Base-by-base conservation (phyloP, 2,113 vertebrate genomes). In the Epinephelus moara region DNA sequence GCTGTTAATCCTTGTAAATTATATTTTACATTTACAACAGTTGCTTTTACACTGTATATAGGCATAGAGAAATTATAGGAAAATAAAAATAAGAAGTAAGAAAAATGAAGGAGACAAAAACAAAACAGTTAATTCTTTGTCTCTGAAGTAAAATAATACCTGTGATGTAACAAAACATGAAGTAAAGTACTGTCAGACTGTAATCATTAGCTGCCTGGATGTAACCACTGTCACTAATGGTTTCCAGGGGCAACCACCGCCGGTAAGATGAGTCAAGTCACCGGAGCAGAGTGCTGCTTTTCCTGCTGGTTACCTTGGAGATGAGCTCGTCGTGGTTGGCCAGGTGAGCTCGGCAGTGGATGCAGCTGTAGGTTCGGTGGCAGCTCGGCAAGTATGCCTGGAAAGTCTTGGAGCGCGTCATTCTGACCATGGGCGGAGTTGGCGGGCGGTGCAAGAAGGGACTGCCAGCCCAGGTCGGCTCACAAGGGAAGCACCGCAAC, bases 381-480 rank as follows among this genome's bases (percentile, higher is more conserved):
- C 98, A 99, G 18, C 96, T 99, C 76, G 98, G 98, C 95, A 99
- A 93, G 83, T 99, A 99, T 0, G 98, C 98, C 96, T 99, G 98
- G 91, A 99, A 99, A 85, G 98, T 99, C 96, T 99, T 99, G 96
- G 98, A 99, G 94, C 98, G 97, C 8, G 98, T 99, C 98, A 99
- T 99, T 94, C 97, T 98, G 97, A 99, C 97, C 97, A 99, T 98
- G 95, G 98, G 97, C 78, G 97, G 93, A 94, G 97, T 91, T 94
- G 97, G n/a, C 96, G 98, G 96, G 95, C 94, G 93, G 97, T 98
- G 98, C 98, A 98, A 94, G 95, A 98, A 96, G 88, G 95, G 96
- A 96, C 97, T 97, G 94, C 97, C 97, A 90, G 97, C 97, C 85
- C 98, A 99, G 96, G 97, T 97, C 8, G 98, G 98, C 96, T 99